phyloP scores from a whole-genome alignment of 2,113 vertebrate genomes.

The Polypterus bichir region DNA sequence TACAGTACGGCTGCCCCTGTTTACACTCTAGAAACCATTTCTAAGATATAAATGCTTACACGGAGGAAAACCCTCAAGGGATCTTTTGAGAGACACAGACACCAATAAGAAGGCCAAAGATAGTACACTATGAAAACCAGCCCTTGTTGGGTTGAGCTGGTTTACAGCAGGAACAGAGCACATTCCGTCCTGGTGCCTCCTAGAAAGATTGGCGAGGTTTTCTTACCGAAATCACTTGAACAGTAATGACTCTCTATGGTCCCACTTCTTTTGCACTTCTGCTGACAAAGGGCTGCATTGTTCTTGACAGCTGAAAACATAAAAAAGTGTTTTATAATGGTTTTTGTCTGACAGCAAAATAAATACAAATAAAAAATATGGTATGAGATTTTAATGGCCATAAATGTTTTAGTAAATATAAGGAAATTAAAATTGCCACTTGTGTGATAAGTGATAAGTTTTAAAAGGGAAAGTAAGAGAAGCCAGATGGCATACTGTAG shows the following conservation, averaged over 20 bases:
- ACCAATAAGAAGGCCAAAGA: conserved; percentile 24
- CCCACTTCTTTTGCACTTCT: conserved; percentile 76
- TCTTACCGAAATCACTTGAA: conserved; percentile 91
- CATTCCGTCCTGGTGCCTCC: not conserved
- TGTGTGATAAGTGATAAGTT: too few relatives aligned
- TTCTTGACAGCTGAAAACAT: conserved; percentile 68
- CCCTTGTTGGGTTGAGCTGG: conserved; percentile 13
- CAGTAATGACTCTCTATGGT: conserved; percentile 84
- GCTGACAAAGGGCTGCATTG: conserved; percentile 74
- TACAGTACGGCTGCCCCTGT: conserved; percentile 30
- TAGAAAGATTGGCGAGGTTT: conserved; percentile 1
- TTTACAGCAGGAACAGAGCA: conserved; percentile 17
- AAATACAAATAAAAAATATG: too few relatives aligned
- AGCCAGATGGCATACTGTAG: too few relatives aligned
- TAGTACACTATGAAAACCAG: conserved; percentile 26
- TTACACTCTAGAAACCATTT: conserved; percentile 36
- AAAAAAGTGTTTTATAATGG: conserved; percentile 1
- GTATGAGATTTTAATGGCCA: too few relatives aligned
- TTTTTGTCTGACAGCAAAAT: not conserved
- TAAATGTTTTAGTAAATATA: too few relatives aligned
- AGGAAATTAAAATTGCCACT: too few relatives aligned
- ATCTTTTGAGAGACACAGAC: conserved; percentile 34
- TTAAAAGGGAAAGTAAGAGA: too few relatives aligned
- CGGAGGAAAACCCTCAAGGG: conserved; percentile 35
- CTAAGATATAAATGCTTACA: conserved; percentile 25